Base-by-base conservation (phyloP, 1,140 invertebrate species). In the Drosophila ercepeae region DNA sequence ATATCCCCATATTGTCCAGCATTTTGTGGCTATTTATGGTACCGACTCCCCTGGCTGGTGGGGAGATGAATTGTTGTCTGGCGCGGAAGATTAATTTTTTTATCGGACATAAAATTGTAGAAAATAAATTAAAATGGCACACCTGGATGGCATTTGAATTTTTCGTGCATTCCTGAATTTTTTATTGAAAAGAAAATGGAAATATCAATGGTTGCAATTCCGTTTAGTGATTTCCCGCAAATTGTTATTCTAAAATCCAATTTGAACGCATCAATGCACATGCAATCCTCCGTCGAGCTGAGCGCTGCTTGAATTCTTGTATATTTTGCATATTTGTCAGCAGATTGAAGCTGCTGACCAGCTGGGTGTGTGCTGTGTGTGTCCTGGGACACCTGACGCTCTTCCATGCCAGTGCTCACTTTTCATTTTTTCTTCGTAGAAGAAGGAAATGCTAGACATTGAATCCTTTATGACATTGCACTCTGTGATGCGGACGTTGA, bases 1-100 rank as follows among this genome's bases (percentile, higher is more conserved):
- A 65, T 44, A 44, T 51, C n/a, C 13, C 18, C 13, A 34, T 14
- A 68, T 36, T 67, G 64, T 68, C 64, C 64, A 67, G 44, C 64
- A 68, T 67, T 68, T 53, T 68, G 65, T 53, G 64, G 65, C 64
- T 69, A 57, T 69, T 69, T 69, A 69, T 69, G 64, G 64, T 2
- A 21, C 27, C 36, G 25, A 65, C 48, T 65, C 65, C 65, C 67
- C 65, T 67, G 64, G 65, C 6, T 41, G 51, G 42, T 46, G 11
- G 25, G 32, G 13, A 41, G 44, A 29, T 8, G 29, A 13, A 44
- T 48, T 64, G 45, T 23, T 67, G 59, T 18, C 16, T 27, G 16
- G 19, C 23, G n/a, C 9, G n/a, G 16, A 14, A 34, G 36, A 67
- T 65, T 65, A 64, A 67, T 65, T 16, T 64, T 64, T n/a, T 1